A percentile compares a stretch with the other conserved stretches of the same genome.
phyloP scores from a whole-genome alignment of 2,888 invertebrate genomes.

The Scaptomyza cyrtandrae region DNA sequence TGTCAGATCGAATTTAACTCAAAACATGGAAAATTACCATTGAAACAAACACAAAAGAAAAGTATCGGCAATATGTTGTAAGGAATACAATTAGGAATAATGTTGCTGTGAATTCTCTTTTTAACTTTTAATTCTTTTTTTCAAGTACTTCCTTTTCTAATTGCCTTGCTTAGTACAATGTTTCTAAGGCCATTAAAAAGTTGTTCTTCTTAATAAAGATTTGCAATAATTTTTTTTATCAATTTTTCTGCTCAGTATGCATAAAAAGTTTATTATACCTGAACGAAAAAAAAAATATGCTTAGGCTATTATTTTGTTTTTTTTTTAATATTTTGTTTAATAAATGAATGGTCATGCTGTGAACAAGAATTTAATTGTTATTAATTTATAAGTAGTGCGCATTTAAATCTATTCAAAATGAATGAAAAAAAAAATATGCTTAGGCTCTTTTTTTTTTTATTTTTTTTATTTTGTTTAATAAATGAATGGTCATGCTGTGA shows the following conservation, averaged over 20 bases:
- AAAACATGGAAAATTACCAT: constrained; percentile 4
- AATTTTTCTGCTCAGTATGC: background rate
- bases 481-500: constrained; percentile 29
- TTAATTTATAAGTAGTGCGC: constrained; percentile 21
- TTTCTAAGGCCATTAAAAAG: too few species aligned
- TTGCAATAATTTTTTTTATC: too few species aligned
- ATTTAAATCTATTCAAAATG: constrained; percentile 9
- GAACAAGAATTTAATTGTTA: constrained; percentile 20
- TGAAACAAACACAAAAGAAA: background rate
- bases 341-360: constrained; percentile 28
- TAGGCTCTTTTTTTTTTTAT: background rate
- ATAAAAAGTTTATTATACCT: background rate
- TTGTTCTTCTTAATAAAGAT: too few species aligned
- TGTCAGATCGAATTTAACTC: background rate
- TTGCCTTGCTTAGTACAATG: too few species aligned
- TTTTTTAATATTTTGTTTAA: background rate
- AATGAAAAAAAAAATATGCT: background rate
- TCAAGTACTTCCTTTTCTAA: too few species aligned
- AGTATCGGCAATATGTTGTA: background rate
- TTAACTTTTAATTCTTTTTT: too few species aligned
- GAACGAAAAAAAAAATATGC: background rate
- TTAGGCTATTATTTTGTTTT: background rate
- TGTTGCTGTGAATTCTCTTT: too few species aligned
- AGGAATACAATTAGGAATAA: too few species aligned
- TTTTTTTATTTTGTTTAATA: background rate